These are phyloP conservation scores for Climacteris rufus DNA, from an alignment of 2,113 vertebrate species.

Conservation along the genomic window DNA sequence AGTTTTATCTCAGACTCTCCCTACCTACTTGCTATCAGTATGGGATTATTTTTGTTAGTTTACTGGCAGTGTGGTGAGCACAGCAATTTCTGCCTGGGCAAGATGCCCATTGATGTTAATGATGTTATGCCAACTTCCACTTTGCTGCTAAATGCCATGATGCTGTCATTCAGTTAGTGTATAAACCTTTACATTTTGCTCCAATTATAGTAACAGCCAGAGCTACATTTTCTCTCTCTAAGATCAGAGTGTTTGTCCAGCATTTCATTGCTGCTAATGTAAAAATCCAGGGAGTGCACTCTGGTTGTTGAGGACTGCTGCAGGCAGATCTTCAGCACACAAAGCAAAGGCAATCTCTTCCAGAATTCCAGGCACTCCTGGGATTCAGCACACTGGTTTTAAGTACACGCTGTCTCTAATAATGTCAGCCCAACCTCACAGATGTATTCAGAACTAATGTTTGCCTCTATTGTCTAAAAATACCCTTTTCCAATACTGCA, in stretches of 20 bases:
- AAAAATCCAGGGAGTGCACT: not conserved
- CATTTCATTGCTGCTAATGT: not conserved
- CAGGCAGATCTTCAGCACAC: not conserved
- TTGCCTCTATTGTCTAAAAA: not conserved
- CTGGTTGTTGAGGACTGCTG: not conserved
- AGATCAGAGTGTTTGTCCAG: not conserved
- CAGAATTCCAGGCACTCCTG: not conserved
- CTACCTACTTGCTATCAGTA: not conserved
- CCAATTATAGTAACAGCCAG: not conserved
- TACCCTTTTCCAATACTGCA: not conserved
- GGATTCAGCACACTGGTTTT: not conserved
- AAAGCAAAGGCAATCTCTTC: not conserved
- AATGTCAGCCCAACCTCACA: not conserved
- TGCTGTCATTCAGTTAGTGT: not conserved
- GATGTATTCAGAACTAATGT: not conserved
- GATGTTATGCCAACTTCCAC: not conserved
- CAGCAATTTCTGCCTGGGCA: not conserved
- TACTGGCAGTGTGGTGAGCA: not conserved
- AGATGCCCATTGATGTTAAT: not conserved
- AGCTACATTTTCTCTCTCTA: not conserved
- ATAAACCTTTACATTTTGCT: not conserved
- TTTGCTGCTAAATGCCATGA: not conserved
- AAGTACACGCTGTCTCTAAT: not conserved
- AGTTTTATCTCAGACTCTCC: not conserved
- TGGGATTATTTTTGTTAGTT: not conserved